A percentile compares a stretch with the other conserved stretches of the same genome.
phyloP scores from a whole-genome alignment of 2,797 vertebrate species.

The Eurystomus glaucurus region DNA sequence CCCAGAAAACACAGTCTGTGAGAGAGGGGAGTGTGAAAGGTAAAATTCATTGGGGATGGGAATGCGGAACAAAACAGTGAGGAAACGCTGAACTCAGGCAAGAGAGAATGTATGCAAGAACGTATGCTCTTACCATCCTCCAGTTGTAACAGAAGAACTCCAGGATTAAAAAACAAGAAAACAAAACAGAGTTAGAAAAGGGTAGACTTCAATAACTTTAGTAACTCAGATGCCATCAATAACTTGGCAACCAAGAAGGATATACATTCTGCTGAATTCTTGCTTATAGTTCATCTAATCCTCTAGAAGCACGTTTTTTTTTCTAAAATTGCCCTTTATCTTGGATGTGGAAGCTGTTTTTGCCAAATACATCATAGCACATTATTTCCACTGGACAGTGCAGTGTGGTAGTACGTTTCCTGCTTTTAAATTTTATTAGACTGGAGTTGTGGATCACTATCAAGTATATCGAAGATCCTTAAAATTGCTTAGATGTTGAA shows the following conservation, averaged over 20 bases:
- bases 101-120: not conserved
- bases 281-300: not conserved
- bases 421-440: not conserved
- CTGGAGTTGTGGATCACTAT: not conserved
- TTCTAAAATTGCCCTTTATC: not conserved
- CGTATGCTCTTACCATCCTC: not conserved
- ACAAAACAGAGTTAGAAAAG: accelerated
- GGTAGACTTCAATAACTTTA: not conserved
- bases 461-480: not conserved
- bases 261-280: not conserved
- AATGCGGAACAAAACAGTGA: not conserved
- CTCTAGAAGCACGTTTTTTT: not conserved
- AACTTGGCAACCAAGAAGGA: not conserved
- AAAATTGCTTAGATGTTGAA: not conserved
- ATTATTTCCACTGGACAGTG: not conserved
- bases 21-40: not conserved
- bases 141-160: not conserved
- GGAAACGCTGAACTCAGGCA: not conserved
- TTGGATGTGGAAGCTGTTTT: not conserved
- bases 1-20: not conserved
- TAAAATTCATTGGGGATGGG: not conserved
- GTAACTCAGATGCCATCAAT: not conserved
- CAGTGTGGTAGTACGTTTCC: not conserved
- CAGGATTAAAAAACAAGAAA: not conserved
- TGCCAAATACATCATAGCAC: not conserved